Base-by-base conservation (phyloP, 2,888 invertebrate genomes). In the Meandrusa payeni region DNA sequence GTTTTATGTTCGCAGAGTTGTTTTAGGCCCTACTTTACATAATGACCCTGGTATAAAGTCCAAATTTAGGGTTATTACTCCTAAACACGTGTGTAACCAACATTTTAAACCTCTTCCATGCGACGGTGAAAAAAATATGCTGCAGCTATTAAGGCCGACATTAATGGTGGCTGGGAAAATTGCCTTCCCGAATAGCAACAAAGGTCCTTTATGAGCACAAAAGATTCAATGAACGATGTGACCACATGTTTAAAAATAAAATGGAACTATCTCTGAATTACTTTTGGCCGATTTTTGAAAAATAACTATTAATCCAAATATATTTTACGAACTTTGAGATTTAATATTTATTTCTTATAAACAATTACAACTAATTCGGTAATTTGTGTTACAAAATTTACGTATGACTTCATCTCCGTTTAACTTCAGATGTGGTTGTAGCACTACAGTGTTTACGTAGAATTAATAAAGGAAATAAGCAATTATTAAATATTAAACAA, bases 1-100 rank as follows among this genome's bases (percentile, higher is more conserved):
- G 65, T 56, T 76, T 76, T 71, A 76, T 69, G 69, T 64, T 61
- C 61, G 47, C 65, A 61, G 68, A 76, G 78, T 79, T 79, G 77
- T 75, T 79, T 78, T 76, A 78, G 78, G 72, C 58, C 64, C 67
- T 66, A 62, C 57, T 80, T 80, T 76, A 74, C 79, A 79, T 78
- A 79, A 78, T 74, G 69, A 69, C 64, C 61, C 57, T 61, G 59
- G 58, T 59, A 67, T 69, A 72, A 68, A 67, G 61, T 59, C 59
- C 51, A 51, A 60, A 61, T 64, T 61, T 59, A 53, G 49, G 55
- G 61, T 61, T 61, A 59, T 63, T 58, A 54, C 53, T 49, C 47
- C 52, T 54, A 54, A 61, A 56, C 55, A 50, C 57, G 62, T 55
- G 57, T 57, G 50, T 46, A 50, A 55, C 53, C 55, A 52, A 60